Base-by-base conservation (phyloP, 2,113 vertebrate genomes). In the Labeo rohita region DNA sequence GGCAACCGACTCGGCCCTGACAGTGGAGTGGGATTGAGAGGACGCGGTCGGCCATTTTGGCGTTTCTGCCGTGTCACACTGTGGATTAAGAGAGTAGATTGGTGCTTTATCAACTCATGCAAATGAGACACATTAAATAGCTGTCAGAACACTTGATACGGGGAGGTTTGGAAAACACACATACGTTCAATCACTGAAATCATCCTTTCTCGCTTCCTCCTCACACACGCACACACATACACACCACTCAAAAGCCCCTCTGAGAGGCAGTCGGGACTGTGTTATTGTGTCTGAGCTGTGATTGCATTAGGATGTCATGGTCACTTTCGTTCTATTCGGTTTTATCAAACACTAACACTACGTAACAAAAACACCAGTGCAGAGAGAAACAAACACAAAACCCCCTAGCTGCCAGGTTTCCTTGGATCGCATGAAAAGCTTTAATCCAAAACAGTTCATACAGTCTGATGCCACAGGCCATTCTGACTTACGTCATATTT, bases 51-150 rank as follows among this genome's bases (percentile, higher is more conserved):
- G 70, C 86, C 70, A 28, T 78, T 54, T 80, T 52, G 45, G 34
- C 45, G 85, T 59, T 88, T 84, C 75, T 39, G 52, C 56, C 59
- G 54, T 70, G 84, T 85, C 87, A 54, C 11, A 6, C 70, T 84
- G 85, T 28, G 65, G 56, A 88, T 85, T 50, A 89, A 88, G 85
- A 75, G 78, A 73, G 66, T 77, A 47, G 78, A n/a, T 50, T 5
- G 56, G 75, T 15, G 10, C 34, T 36, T 61, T 47, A 49, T 52
- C 61, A 65, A 34, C 8, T 6, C 36, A 86, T 84, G 82, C 45
- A 87, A 87, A 90, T 87, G 83, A 87, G 54, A 28, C 13, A 52
- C 73, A 82, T 86, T 87, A 68, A 82, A 83, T 84, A 83, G 54
- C 50, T 73, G 61, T 50, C 65, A 61, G 36, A 70, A n/a, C 9